Percentiles rank a stretch among this genome's conserved stretches.
phyloP scores from a whole-genome alignment of 2,888 invertebrate species.

The Cylloceria caligata region DNA sequence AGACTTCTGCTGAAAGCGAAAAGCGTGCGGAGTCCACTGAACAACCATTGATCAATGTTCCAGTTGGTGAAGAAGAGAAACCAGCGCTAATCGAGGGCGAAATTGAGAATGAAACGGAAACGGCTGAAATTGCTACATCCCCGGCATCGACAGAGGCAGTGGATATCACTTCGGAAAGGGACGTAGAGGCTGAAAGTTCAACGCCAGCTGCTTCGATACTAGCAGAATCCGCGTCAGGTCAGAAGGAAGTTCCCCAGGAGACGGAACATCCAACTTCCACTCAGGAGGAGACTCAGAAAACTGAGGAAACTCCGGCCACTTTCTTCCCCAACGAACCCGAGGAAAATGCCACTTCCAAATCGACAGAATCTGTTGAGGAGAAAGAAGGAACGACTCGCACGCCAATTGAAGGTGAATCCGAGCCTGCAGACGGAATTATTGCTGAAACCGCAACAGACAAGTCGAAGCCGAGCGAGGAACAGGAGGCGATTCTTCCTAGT shows the following conservation, averaged over 20 bases:
- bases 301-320: slow-evolving; percentile 22
- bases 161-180: neutral
- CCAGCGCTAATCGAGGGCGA: slow-evolving; percentile 43
- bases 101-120: slow-evolving; percentile 50
- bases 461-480: slow-evolving; percentile 35
- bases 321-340: slow-evolving; percentile 6
- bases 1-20: slow-evolving; percentile 49
- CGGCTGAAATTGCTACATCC: slow-evolving; percentile 34
- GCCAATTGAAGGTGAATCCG: slow-evolving; percentile 28
- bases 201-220: slow-evolving; percentile 32
- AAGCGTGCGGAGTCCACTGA: slow-evolving; percentile 56
- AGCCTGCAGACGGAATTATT: slow-evolving; percentile 38
- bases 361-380: slow-evolving; percentile 61
- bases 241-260: neutral
- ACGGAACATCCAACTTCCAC: neutral
- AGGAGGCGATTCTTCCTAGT: slow-evolving; percentile 36
- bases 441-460: slow-evolving; percentile 26
- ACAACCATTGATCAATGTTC: slow-evolving; percentile 31
- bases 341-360: slow-evolving; percentile 36
- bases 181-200: slow-evolving; percentile 28
- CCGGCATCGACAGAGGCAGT: neutral
- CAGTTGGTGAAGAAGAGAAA: slow-evolving; percentile 37
- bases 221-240: neutral
- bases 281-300: neutral
- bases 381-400: slow-evolving; percentile 48